Evolutionary conservation across 2,888 invertebrate genomes (phyloP).

Genomic region (Erebia aethiops): DNA sequence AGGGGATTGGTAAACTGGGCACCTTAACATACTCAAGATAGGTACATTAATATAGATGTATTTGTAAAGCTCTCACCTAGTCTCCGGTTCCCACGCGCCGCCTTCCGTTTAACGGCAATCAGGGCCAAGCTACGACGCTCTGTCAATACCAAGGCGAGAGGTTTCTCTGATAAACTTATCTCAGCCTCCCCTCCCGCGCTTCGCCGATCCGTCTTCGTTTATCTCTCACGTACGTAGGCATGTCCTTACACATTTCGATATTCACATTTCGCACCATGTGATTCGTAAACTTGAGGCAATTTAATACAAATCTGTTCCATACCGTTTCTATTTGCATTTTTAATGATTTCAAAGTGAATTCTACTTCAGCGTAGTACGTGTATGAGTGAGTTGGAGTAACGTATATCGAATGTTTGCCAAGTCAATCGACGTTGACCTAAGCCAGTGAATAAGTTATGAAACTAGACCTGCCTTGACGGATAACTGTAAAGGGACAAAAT

Average conservation of each 20-base stretch:
- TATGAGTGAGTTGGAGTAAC: not conserved
- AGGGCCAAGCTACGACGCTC: conserved; percentile 76
- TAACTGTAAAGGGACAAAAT: not conserved
- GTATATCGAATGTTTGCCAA: not conserved
- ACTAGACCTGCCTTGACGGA: conserved; percentile 1
- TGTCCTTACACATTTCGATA: conserved; percentile 29
- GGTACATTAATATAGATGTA: conserved; percentile 23
- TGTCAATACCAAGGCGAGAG: conserved; percentile 81
- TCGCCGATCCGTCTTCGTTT: conserved; percentile 66
- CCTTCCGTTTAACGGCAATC: conserved; percentile 79
- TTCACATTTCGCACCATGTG: conserved; percentile 25
- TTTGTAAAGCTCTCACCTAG: conserved; percentile 41
- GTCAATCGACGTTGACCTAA: conserved; percentile 5
- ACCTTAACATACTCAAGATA: conserved; percentile 14
- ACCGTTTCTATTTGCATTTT: not conserved
- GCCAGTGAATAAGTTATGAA: not conserved
- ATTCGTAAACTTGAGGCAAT: conserved; percentile 5
- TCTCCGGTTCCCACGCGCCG: conserved; percentile 54
- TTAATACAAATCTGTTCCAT: not conserved
- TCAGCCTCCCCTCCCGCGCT: conserved; percentile 49
- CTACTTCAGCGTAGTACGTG: not conserved
- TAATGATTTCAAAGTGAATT: not conserved
- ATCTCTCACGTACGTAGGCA: conserved; percentile 72
- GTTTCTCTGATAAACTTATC: conserved; percentile 82
- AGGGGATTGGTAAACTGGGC: not conserved